Evolutionary conservation across 2,888 invertebrate species (phyloP).

Genomic region (Didymodactylos carnosus): DNA sequence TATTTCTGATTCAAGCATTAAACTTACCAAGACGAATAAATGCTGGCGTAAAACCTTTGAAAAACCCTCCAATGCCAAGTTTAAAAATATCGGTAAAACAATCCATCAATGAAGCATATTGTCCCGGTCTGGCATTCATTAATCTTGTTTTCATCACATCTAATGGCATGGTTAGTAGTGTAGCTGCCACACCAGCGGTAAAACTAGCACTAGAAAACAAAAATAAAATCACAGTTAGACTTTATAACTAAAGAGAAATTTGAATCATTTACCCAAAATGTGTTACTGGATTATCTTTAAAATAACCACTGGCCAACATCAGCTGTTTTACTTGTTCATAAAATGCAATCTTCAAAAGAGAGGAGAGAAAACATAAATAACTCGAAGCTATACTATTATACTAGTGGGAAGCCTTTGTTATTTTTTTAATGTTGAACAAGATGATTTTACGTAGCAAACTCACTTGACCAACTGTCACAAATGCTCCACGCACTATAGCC

Average conservation of each 20-base stretch:
- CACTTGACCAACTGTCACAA: conserved; percentile 95
- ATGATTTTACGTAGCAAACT: no score
- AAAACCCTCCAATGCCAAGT: conserved; percentile 69
- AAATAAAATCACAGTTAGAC: no score
- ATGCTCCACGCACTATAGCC: conserved; percentile 65
- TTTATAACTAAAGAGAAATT: no score
- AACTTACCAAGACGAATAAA: conserved; percentile 62
- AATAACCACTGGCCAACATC: conserved; percentile 50
- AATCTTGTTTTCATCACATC: conserved; percentile 90
- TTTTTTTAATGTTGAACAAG: no score
- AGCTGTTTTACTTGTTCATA: conserved; percentile 71
- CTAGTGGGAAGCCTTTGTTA: no score
- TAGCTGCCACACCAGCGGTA: conserved; percentile 66
- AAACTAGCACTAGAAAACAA: no score
- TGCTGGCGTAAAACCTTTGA: conserved; percentile 73
- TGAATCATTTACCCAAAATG: no score
- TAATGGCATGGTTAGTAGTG: conserved; percentile 79
- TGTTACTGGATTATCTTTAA: conserved; percentile 60
- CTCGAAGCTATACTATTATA: no score
- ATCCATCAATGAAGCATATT: conserved; percentile 53
- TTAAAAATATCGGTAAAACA: conserved; percentile 62
- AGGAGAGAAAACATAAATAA: no score
- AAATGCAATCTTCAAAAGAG: no score
- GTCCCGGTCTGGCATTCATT: conserved; percentile 89
- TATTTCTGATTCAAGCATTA: no score